Evolutionary conservation across 2,888 invertebrate species (phyloP).

Genomic region (Synergus gifuensis): DNA sequence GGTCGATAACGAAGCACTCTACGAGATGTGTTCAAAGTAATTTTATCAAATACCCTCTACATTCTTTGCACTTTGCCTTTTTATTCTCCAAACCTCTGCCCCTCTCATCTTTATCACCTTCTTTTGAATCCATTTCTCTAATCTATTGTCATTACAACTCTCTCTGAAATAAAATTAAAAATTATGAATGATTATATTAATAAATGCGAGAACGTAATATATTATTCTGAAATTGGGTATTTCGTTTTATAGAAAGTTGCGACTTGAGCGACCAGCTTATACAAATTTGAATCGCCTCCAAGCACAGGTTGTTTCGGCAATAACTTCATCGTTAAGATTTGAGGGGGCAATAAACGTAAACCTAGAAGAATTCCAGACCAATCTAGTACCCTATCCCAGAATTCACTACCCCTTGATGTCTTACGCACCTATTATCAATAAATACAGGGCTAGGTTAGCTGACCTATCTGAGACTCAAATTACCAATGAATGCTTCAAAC

Average conservation of each 20-base stretch:
- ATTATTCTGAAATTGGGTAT: neutral
- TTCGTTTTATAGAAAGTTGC: conserved; percentile 85
- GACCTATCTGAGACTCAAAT: conserved; percentile 94
- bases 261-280: conserved; percentile 97
- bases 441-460: conserved; percentile 96
- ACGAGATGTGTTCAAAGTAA: conserved; percentile 89
- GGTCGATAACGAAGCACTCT: conserved; percentile 94
- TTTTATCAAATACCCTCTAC: too few relatives aligned
- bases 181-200: too few relatives aligned
- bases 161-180: too few relatives aligned
- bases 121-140: too few relatives aligned
- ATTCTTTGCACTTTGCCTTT: too few relatives aligned
- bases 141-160: too few relatives aligned
- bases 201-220: neutral
- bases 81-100: too few relatives aligned
- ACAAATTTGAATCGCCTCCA: conserved; percentile 97
- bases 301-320: conserved; percentile 95
- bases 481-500: conserved; percentile 97
- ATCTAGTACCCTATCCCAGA: conserved; percentile 96
- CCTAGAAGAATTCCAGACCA: conserved; percentile 96
- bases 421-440: conserved; percentile 94
- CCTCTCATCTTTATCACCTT: too few relatives aligned
- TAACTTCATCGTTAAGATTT: conserved; percentile 95
- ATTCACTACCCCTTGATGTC: conserved; percentile 97
- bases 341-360: conserved; percentile 96